Evolutionary conservation across 2,888 invertebrate species (phyloP).

Genomic region (Drosophila flavopinicola): DNA sequence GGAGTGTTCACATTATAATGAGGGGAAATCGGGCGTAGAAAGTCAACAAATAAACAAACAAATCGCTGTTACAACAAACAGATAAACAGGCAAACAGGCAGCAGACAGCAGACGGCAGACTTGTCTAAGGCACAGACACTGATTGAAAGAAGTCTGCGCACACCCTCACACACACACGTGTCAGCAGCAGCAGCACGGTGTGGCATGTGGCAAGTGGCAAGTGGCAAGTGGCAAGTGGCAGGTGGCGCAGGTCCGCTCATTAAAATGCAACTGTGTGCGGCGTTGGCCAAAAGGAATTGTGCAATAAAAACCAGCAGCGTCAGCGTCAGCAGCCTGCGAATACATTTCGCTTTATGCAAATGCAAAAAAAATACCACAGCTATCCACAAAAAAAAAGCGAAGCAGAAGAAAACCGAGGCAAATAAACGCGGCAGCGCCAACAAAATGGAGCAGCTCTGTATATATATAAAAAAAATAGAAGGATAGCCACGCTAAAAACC

Average conservation of each 20-base stretch:
- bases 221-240: slow-evolving; percentile 6
- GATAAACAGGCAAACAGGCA: slow-evolving; percentile 27
- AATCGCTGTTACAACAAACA: slow-evolving; percentile 69
- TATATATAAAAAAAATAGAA: slow-evolving; percentile 10
- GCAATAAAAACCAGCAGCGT: slow-evolving; percentile 67
- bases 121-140: slow-evolving; percentile 34
- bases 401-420: slow-evolving; percentile 18
- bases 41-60: slow-evolving; percentile 69
- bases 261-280: slow-evolving; percentile 76
- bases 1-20: slow-evolving; percentile 59
- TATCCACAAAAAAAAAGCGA: slow-evolving; percentile 16
- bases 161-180: no score
- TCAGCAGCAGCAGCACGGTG: slow-evolving; percentile 40
- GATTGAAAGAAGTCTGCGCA: slow-evolving; percentile 74
- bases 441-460: slow-evolving; percentile 34
- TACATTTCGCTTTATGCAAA: slow-evolving; percentile 73
- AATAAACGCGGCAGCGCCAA: slow-evolving; percentile 24
- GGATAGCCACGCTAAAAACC: not conserved
- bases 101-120: slow-evolving; percentile 28
- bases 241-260: slow-evolving; percentile 50
- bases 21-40: slow-evolving; percentile 57
- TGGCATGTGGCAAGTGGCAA: slow-evolving; percentile 3
- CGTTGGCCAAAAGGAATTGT: slow-evolving; percentile 66
- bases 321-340: slow-evolving; percentile 57
- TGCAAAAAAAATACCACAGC: slow-evolving; percentile 55